Evolutionary conservation across 2,888 invertebrate genomes (phyloP).

Genomic region (Teleiodes luculella): DNA sequence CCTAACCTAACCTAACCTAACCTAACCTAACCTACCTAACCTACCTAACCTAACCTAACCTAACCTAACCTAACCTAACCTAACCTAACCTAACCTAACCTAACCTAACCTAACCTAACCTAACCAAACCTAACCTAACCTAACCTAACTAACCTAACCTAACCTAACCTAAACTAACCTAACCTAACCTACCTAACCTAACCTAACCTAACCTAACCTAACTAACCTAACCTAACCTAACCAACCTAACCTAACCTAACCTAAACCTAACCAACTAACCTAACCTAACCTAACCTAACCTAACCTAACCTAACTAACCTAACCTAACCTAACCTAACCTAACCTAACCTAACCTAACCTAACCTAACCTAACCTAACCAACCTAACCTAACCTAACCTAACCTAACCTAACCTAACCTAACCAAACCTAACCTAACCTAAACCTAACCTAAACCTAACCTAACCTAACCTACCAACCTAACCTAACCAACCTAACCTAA

Average conservation of each 20-base stretch:
- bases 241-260: too few relatives aligned
- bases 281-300: slow-evolving; percentile 15
- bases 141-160: too few relatives aligned
- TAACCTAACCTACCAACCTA: too few relatives aligned
- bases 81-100: slow-evolving; percentile 18
- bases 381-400: too few relatives aligned
- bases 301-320: slow-evolving; percentile 13
- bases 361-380: too few relatives aligned
- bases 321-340: too few relatives aligned
- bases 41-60: slow-evolving; percentile 10
- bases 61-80: slow-evolving; percentile 18
- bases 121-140: slow-evolving; percentile 17
- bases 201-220: slow-evolving; percentile 19
- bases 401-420: slow-evolving; percentile 16
- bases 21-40: slow-evolving; percentile 11
- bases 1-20: slow-evolving; percentile 14
- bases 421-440: slow-evolving; percentile 14
- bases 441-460: too few relatives aligned
- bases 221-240: slow-evolving; percentile 17
- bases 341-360: too few relatives aligned
- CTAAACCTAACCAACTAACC: too few relatives aligned
- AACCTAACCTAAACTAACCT: too few relatives aligned
- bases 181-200: too few relatives aligned
- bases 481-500: too few relatives aligned
- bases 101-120: slow-evolving; percentile 17